Evolutionary conservation across 2,797 vertebrate species (phyloP).

Genomic region (Bradypodion pumilum): DNA sequence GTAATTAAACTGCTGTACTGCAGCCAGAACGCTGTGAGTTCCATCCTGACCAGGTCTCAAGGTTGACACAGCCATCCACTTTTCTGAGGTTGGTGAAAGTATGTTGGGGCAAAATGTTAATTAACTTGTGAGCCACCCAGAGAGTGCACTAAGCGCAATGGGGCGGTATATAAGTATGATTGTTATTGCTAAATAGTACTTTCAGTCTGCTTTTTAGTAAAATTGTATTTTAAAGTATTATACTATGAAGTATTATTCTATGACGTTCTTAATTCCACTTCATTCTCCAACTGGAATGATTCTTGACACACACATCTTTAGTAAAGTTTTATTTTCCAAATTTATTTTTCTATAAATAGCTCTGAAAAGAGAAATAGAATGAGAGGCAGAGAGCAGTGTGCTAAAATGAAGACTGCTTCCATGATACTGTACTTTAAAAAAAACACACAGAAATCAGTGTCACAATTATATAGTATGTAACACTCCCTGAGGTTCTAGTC

Average conservation of each 20-base stretch:
- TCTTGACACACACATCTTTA: background rate
- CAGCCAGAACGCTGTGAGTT: too few species aligned
- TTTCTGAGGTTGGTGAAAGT: too few species aligned
- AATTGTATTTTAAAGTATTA: background rate
- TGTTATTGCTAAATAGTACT: constrained; percentile 1
- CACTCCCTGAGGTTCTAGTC: constrained; percentile 34
- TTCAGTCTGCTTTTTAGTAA: constrained; percentile 4
- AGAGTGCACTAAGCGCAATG: too few species aligned
- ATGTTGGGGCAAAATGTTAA: too few species aligned
- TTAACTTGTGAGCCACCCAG: too few species aligned
- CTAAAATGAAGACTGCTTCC: constrained; percentile 25
- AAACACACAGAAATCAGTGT: background rate
- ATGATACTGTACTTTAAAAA: constrained; percentile 29
- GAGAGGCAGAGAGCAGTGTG: constrained; percentile 14
- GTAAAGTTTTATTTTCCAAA: background rate
- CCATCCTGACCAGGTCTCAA: too few species aligned
- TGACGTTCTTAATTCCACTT: background rate
- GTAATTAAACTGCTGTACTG: too few species aligned
- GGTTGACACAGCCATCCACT: too few species aligned
- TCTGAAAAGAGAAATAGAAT: background rate
- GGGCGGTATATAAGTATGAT: too few species aligned
- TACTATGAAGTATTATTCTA: background rate
- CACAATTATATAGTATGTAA: constrained; percentile 10
- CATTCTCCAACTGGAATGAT: background rate
- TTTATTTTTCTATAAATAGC: background rate